phyloP scores from a whole-genome alignment of 2,888 invertebrate genomes.

The Ernsta delagoae region DNA sequence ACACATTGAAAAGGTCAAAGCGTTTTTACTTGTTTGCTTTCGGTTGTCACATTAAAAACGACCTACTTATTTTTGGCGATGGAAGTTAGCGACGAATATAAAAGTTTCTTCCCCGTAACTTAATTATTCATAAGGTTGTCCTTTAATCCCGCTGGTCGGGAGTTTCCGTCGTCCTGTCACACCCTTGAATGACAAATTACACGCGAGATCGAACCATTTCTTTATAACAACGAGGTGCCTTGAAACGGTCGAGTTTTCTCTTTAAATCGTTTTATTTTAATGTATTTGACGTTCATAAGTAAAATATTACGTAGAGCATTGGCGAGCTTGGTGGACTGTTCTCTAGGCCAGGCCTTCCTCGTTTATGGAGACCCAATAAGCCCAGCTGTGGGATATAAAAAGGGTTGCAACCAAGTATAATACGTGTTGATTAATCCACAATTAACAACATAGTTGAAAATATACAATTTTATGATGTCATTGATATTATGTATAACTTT shows the following conservation, averaged over 20 bases:
- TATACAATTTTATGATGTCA: no score
- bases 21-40: constrained; percentile 62
- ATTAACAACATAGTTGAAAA: no score
- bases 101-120: constrained; percentile 68
- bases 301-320: no score
- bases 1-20: constrained; percentile 45
- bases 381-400: no score
- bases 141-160: constrained; percentile 65
- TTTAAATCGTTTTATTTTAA: constrained; percentile 5
- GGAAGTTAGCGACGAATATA: constrained; percentile 57
- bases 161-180: constrained; percentile 69
- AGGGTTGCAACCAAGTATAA: no score
- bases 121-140: constrained; percentile 81
- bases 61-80: constrained; percentile 52
- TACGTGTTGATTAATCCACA: no score
- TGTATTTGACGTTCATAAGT: not conserved
- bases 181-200: constrained; percentile 78
- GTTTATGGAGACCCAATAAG: no score
- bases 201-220: constrained; percentile 54
- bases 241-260: not conserved
- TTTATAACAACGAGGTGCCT: not conserved
- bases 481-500: no score
- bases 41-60: constrained; percentile 59
- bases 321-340: no score
- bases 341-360: no score